Percentiles rank a stretch among this genome's conserved stretches.
These are phyloP conservation scores for Cephus nigrinus DNA, from an alignment of 2,888 invertebrate genomes.

Conservation along the genomic window DNA sequence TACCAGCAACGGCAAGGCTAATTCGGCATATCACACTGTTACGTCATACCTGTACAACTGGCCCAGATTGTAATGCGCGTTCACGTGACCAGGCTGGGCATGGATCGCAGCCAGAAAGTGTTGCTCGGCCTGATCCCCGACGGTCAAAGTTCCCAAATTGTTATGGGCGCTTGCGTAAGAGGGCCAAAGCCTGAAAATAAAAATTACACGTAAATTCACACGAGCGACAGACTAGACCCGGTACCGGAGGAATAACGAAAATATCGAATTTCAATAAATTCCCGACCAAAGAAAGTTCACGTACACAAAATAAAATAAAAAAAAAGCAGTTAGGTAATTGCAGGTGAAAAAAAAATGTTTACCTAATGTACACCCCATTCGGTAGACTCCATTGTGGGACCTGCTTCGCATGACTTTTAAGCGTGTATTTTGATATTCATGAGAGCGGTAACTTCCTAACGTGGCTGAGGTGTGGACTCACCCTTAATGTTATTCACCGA, in stretches of 20 bases:
- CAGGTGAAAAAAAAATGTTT: neutral
- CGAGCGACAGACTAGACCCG: neutral
- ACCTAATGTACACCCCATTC: neutral
- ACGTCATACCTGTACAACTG: slow-evolving; percentile 79
- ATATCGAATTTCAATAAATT: neutral
- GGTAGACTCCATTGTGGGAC: neutral
- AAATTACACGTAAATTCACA: slow-evolving; percentile 21
- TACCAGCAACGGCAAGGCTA: neutral
- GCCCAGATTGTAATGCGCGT: slow-evolving; percentile 87
- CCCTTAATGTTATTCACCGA: neutral
- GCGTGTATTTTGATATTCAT: neutral
- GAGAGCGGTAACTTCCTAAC: neutral
- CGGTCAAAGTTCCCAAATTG: slow-evolving; percentile 84
- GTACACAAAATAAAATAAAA: neutral
- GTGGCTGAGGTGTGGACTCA: neutral
- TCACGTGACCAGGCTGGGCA: slow-evolving; percentile 81
- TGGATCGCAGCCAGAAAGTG: slow-evolving; percentile 81
- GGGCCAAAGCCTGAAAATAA: slow-evolving; percentile 79
- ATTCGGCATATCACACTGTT: slow-evolving; percentile 7
- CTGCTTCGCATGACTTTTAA: neutral
- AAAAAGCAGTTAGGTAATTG: neutral
- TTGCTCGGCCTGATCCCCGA: slow-evolving; percentile 77
- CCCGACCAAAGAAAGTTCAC: neutral
- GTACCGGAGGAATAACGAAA: slow-evolving; percentile 8
- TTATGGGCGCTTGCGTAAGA: slow-evolving; percentile 88